Conservation (phyloP, 2,797 vertebrate genomes). For the Cossypha heuglini region DNA sequence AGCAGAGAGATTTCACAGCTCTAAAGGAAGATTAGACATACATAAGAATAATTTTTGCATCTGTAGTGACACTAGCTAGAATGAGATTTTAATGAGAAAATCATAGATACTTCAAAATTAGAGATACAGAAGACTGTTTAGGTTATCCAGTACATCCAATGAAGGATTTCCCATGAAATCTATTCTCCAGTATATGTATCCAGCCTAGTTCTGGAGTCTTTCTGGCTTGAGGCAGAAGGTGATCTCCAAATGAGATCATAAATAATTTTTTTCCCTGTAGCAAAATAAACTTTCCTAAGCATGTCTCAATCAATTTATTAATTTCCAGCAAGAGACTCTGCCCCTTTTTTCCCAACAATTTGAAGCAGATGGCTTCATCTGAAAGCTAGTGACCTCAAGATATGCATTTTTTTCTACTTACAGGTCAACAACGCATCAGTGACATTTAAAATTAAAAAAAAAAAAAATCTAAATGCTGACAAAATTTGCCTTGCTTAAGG, state of each 20-base stretch:
- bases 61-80: not conserved
- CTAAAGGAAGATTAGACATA: not conserved
- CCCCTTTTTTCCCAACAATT: not conserved
- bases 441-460: not conserved
- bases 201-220: not conserved
- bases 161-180: not conserved
- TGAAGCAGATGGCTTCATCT: constrained; percentile 41
- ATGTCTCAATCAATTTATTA: constrained; percentile 5
- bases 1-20: not conserved
- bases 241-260: not conserved
- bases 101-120: not conserved
- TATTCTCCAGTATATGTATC: not conserved
- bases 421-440: not conserved
- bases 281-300: not conserved
- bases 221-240: not conserved
- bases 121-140: not conserved
- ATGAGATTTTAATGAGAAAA: not conserved
- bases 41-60: not conserved
- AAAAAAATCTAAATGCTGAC: not conserved
- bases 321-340: not conserved
- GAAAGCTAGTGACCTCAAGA: constrained; percentile 27
- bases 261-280: not conserved
- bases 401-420: not conserved
- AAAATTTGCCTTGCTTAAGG: not conserved
- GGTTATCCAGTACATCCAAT: not conserved